A percentile compares a stretch with the other conserved stretches of the same genome.
These are phyloP conservation scores for Dinoponera quadriceps DNA, from an alignment of 1,140 invertebrate species.

Conservation along the genomic window DNA sequence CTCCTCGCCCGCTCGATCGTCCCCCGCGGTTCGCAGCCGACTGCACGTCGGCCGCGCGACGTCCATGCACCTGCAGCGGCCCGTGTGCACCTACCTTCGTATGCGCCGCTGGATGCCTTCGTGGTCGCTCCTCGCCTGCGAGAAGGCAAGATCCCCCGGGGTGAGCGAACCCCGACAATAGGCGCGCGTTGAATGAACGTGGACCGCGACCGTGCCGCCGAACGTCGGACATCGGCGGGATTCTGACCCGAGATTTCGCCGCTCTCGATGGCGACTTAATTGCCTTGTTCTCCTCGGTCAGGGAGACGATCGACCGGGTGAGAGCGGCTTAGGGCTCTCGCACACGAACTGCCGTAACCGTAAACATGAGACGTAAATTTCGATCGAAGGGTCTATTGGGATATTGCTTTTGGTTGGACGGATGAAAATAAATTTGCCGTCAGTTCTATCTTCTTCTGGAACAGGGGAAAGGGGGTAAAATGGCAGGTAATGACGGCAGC, in stretches of 20 bases:
- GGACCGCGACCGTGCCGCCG: constrained; percentile 2
- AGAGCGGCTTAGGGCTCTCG: no score
- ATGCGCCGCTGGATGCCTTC: constrained; percentile 3
- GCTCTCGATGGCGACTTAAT: constrained; percentile 4
- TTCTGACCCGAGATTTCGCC: not conserved
- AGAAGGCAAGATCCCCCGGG: constrained; percentile 19
- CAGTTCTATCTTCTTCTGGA: no score
- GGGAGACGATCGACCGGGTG: no score
- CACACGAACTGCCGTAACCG: no score
- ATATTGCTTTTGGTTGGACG: no score
- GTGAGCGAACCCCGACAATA: constrained; percentile 67
- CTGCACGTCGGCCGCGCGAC: constrained; percentile 47
- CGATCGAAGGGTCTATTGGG: no score
- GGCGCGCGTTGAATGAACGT: constrained; percentile 53
- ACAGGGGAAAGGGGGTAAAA: no score
- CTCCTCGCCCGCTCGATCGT: constrained; percentile 10
- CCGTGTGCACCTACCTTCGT: constrained; percentile 1
- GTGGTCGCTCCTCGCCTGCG: constrained; percentile 17
- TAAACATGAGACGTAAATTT: no score
- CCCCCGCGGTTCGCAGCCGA: constrained; percentile 50
- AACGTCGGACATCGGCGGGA: not conserved
- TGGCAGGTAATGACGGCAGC: no score
- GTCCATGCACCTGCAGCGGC: constrained; percentile 57
- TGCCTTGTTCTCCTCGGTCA: no score
- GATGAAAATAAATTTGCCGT: no score